Evolutionary conservation across 1,140 invertebrate genomes (phyloP).

Genomic region (Pseudomyrmex sp.): DNA sequence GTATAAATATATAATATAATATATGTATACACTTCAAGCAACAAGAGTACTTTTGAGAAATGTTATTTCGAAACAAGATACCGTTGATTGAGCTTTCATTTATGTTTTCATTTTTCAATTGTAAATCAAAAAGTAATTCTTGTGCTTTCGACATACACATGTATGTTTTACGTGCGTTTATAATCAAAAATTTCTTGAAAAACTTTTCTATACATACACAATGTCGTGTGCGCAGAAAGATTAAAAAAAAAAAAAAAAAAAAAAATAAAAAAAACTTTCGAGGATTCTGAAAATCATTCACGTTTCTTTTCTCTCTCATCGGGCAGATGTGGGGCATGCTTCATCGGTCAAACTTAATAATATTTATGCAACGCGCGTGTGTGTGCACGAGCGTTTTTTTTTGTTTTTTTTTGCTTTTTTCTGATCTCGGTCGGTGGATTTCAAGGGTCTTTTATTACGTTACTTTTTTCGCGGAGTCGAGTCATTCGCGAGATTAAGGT

Average conservation of each 20-base stretch:
- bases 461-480: constrained; percentile 46
- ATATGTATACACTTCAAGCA: too few species aligned
- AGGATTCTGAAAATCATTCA: constrained; percentile 62
- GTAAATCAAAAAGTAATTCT: constrained; percentile 19
- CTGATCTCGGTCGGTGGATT: constrained; percentile 37
- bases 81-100: not conserved
- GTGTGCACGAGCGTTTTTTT: not conserved
- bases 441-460: constrained; percentile 60
- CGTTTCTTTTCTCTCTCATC: constrained; percentile 44
- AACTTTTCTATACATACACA: constrained; percentile 25
- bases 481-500: constrained; percentile 59
- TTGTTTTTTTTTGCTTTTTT: constrained; percentile 11
- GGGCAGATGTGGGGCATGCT: constrained; percentile 68
- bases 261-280: constrained; percentile 60
- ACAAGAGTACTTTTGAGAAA: too few species aligned
- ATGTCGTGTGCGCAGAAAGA: not conserved
- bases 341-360: constrained; percentile 72
- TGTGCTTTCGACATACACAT: too few species aligned
- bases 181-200: constrained; percentile 54
- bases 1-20: too few species aligned
- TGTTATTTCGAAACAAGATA: too few species aligned
- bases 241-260: constrained; percentile 20
- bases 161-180: not conserved
- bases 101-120: not conserved
- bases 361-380: constrained; percentile 71